phyloP scores from a whole-genome alignment of 2,113 vertebrate genomes.

The Dromas ardeola region DNA sequence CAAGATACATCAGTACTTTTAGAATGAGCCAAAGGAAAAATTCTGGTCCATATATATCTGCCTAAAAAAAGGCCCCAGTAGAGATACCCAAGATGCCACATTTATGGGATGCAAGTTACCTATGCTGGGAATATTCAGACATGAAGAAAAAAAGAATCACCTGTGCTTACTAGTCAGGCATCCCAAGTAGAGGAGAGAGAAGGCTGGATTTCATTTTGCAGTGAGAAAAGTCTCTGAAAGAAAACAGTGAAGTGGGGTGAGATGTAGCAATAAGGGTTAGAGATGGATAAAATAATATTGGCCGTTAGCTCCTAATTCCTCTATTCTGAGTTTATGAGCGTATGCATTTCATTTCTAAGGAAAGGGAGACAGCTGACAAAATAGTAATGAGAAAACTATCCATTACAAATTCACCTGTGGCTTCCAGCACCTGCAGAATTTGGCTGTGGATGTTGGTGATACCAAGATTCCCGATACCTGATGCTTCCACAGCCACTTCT shows the following conservation, averaged over 20 bases:
- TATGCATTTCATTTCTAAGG: neutral
- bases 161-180: neutral
- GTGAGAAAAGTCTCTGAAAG: neutral
- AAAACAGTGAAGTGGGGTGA: rapidly evolving
- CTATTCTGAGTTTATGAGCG: neutral
- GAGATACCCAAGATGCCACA: neutral
- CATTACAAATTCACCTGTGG: neutral
- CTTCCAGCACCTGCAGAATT: neutral
- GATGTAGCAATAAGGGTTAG: neutral
- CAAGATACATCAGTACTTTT: neutral
- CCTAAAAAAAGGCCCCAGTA: neutral
- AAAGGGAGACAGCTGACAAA: neutral
- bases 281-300: neutral
- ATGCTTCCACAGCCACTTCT: neutral
- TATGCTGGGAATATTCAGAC: neutral
- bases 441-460: neutral
- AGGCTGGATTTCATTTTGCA: neutral
- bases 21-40: neutral
- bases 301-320: neutral
- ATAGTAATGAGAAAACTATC: neutral
- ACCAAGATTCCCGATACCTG: neutral
- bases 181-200: neutral
- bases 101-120: neutral
- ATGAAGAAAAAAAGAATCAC: neutral
- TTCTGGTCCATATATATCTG: neutral